Percentiles rank a stretch among this genome's conserved stretches.
phyloP scores from a whole-genome alignment of 1,140 invertebrate genomes.

The Eumeta japonica region DNA sequence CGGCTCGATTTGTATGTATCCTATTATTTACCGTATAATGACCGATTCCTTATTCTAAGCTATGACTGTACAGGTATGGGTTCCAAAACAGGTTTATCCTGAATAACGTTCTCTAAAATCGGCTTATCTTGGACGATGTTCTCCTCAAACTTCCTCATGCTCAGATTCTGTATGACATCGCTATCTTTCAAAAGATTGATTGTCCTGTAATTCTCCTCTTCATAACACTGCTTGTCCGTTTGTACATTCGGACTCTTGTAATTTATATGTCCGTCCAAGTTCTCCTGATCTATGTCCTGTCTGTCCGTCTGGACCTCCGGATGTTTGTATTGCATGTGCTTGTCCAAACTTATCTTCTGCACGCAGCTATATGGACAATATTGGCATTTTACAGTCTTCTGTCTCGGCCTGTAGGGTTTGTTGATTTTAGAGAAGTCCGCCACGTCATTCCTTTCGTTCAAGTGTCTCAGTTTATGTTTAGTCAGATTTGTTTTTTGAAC shows the following conservation, averaged over 20 bases:
- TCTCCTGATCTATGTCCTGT: too few relatives aligned
- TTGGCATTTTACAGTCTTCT: constrained; percentile 44
- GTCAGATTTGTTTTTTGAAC: constrained; percentile 55
- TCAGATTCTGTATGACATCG: constrained; percentile 36
- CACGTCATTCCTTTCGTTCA: constrained; percentile 50
- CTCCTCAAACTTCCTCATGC: constrained; percentile 30
- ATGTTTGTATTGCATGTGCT: constrained; percentile 49
- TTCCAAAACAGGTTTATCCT: constrained; percentile 12
- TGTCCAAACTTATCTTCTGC: constrained; percentile 46
- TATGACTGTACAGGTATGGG: constrained; percentile 18
- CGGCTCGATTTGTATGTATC: too few relatives aligned
- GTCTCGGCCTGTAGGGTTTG: constrained; percentile 42
- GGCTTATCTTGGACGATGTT: too few relatives aligned
- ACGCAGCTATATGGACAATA: constrained; percentile 46
- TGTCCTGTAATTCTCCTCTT: too few relatives aligned
- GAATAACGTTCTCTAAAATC: too few relatives aligned
- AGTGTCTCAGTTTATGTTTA: constrained; percentile 51
- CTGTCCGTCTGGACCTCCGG: too few relatives aligned
- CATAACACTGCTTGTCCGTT: too few relatives aligned
- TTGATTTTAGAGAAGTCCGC: constrained; percentile 39
- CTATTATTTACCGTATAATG: too few relatives aligned
- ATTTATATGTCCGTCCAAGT: too few relatives aligned
- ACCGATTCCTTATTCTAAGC: too few relatives aligned
- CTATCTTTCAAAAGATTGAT: too few relatives aligned
- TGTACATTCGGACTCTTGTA: too few relatives aligned